These are phyloP conservation scores for Acromyrmex echinatior DNA, from an alignment of 1,140 invertebrate species.

Conservation along the genomic window DNA sequence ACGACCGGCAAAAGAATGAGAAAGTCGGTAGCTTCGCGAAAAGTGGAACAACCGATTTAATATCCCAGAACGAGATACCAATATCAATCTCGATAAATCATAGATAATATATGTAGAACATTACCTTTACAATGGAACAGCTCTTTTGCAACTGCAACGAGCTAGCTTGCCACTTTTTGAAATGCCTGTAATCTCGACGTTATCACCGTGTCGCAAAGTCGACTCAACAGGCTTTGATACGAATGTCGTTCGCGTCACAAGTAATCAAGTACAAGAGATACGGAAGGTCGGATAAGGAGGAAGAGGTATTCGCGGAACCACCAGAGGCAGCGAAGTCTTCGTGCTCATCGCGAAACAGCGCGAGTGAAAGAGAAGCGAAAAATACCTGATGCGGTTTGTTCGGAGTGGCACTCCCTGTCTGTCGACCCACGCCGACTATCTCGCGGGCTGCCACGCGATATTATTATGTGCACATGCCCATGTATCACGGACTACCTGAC, in stretches of 20 bases:
- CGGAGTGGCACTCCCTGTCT: conserved; percentile 84
- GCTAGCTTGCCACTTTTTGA: background rate
- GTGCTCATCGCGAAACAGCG: background rate
- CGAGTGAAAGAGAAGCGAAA: conserved; percentile 40
- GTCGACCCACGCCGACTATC: conserved; percentile 83
- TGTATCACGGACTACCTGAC: conserved; percentile 85
- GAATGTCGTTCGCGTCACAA: conserved; percentile 30
- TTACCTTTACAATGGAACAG: no score
- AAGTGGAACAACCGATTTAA: conserved; percentile 28
- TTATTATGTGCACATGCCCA: conserved; percentile 79
- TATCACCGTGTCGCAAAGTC: background rate
- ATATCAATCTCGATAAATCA: background rate
- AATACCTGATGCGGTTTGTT: conserved; percentile 72
- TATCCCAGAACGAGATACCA: background rate
- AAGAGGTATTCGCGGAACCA: background rate
- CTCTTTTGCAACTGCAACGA: background rate
- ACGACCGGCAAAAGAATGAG: background rate
- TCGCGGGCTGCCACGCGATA: conserved; percentile 79
- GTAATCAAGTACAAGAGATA: conserved; percentile 33
- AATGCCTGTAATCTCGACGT: background rate
- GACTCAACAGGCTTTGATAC: background rate
- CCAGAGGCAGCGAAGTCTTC: conserved; percentile 9
- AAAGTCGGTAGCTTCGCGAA: conserved; percentile 6
- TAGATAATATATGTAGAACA: background rate
- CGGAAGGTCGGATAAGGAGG: background rate